Conservation (phyloP, 2,888 invertebrate species). For the Aromia moschata region DNA sequence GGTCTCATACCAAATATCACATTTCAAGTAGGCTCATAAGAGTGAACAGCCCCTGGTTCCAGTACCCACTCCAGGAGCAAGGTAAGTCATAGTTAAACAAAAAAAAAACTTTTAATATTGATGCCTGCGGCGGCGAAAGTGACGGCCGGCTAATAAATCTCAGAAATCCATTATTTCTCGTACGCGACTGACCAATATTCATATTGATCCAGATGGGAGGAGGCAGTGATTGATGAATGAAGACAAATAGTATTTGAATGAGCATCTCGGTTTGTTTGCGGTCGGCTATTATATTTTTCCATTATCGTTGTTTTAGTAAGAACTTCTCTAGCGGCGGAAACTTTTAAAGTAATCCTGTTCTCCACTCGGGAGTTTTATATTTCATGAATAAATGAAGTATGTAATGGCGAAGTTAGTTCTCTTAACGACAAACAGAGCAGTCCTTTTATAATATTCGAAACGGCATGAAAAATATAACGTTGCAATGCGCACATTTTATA, state of each 20-base stretch:
- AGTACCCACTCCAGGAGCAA: too few relatives aligned
- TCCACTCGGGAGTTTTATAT: neutral
- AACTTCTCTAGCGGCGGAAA: neutral
- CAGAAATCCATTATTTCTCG: slow-evolving; percentile 4
- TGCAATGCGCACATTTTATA: too few relatives aligned
- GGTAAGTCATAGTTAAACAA: too few relatives aligned
- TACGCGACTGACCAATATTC: slow-evolving; percentile 9
- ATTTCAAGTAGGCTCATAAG: too few relatives aligned
- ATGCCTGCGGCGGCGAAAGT: too few relatives aligned
- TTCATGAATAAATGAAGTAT: neutral
- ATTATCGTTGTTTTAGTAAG: neutral
- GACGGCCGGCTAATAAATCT: neutral
- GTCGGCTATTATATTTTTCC: neutral
- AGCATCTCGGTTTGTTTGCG: slow-evolving; percentile 4
- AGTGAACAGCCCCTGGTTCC: too few relatives aligned
- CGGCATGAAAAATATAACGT: too few relatives aligned
- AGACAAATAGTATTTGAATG: slow-evolving; percentile 10
- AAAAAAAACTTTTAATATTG: too few relatives aligned
- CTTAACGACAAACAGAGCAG: too few relatives aligned
- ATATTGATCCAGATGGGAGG: neutral
- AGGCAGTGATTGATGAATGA: slow-evolving; percentile 9
- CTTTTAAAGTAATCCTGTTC: neutral
- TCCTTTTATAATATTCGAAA: too few relatives aligned
- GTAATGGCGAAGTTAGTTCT: too few relatives aligned
- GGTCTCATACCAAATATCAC: too few relatives aligned